Evolutionary conservation across 2,888 invertebrate species (phyloP), one percentile per base, ranked within the genome.

Genomic region (Lottia gigantea): DNA sequence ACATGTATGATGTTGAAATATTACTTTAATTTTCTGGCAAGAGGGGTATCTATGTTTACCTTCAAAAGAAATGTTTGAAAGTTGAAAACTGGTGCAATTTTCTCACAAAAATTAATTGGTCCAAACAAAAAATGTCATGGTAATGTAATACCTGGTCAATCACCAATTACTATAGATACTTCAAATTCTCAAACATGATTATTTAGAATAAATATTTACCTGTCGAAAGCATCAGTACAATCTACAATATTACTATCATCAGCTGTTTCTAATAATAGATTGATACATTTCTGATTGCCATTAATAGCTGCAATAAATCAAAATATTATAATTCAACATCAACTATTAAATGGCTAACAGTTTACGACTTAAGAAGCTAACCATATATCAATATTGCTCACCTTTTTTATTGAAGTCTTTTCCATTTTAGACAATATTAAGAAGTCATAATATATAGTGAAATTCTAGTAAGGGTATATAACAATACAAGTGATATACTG

Each of bases 251-350:
- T 86, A 65, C 78, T 78, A 76, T 87, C 85, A 68, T 87, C 85
- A 25, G 83, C 82, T 25, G 83, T 83, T 72, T 91, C 90, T 70
- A 92, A 82, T 23, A 92, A 85, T 71, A 91, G 83, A 49, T 89
- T 86, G 49, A 92, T 83, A 82, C 91, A 91, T 74, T 90, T 89
- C 23, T 89, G 88, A 81, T 92, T 91, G 31, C 92, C 92, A 80
- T 91, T 90, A 70, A 90, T 90, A 63, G 91, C 91, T 83, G 40
- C 11, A 40, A 40, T 40, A 40, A 40, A 40, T 40, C 11, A 6
- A 40, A 40, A n/a, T n/a, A n/a, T n/a, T n/a, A n/a, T n/a, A n/a
- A n/a, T n/a, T 55, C 3, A 63, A 62, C 62, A 62, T 47, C 16
- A n/a, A 66, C 12, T 47, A 23, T 23, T 46, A 47, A 7, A 65